phyloP scores from a whole-genome alignment of 2,888 invertebrate species.

The Baccha elongata region DNA sequence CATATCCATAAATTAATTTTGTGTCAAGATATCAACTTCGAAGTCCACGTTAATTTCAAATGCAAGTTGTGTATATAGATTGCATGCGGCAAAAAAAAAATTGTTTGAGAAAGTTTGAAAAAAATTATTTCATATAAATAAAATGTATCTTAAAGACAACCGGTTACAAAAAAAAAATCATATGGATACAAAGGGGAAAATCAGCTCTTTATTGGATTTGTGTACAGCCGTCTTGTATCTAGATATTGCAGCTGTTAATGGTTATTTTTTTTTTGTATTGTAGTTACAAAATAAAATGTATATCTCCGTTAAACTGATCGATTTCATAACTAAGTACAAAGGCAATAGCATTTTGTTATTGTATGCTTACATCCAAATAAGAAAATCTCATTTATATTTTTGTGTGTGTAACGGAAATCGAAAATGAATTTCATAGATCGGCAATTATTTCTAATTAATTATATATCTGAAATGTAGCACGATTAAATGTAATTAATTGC shows the following conservation, averaged over 20 bases:
- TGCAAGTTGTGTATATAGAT: background rate
- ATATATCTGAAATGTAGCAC: background rate
- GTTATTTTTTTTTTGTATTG: slow-evolving; percentile 1
- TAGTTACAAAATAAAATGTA: background rate
- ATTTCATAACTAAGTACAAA: slow-evolving; percentile 26
- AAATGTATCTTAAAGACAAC: background rate
- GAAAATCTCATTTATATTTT: slow-evolving; percentile 19
- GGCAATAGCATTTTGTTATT: slow-evolving; percentile 5
- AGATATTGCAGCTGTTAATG: slow-evolving; percentile 13
- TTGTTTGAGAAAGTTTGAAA: background rate
- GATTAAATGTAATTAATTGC: background rate
- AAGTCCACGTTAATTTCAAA: too few relatives aligned
- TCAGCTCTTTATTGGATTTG: slow-evolving; percentile 1
- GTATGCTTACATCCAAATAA: background rate
- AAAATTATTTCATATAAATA: background rate
- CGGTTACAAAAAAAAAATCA: background rate
- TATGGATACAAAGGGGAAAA: slow-evolving; percentile 8
- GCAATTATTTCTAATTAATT: slow-evolving; percentile 25
- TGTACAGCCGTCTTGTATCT: background rate
- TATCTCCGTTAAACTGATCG: slow-evolving; percentile 9
- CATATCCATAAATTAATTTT: too few relatives aligned
- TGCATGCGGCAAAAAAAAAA: background rate
- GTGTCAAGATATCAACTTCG: too few relatives aligned
- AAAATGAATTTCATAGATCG: slow-evolving; percentile 24
- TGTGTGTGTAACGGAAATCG: slow-evolving; percentile 21